These are phyloP conservation scores for Arion vulgaris DNA, from an alignment of 1,140 invertebrate genomes.

Conservation along the genomic window DNA sequence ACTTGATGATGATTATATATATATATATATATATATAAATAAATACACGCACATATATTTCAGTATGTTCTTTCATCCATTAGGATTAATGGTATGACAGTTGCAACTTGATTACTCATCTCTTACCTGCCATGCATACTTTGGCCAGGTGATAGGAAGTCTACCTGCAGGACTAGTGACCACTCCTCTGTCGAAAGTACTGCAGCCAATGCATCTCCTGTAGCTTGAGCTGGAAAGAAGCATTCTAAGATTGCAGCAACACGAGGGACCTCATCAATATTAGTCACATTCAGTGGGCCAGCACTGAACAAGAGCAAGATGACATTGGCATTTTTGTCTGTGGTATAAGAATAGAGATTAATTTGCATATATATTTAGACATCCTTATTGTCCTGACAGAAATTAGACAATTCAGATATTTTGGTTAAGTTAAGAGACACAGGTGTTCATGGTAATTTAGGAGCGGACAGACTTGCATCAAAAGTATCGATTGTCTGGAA, in stretches of 20 bases:
- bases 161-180: conserved; percentile 47
- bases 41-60: too few relatives aligned
- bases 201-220: background rate
- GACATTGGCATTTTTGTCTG: conserved; percentile 36
- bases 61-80: too few relatives aligned
- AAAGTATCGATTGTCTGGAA: too few relatives aligned
- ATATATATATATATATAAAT: too few relatives aligned
- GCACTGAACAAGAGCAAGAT: conserved; percentile 63
- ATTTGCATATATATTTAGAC: background rate
- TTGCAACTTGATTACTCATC: too few relatives aligned
- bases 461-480: too few relatives aligned
- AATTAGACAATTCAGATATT: too few relatives aligned
- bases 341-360: background rate
- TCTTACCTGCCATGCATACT: conserved; percentile 32
- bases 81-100: too few relatives aligned
- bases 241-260: conserved; percentile 63
- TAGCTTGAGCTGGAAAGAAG: conserved; percentile 56
- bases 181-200: background rate
- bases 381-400: conserved; percentile 26
- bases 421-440: too few relatives aligned
- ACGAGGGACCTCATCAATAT: conserved; percentile 38
- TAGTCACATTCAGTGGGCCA: conserved; percentile 60
- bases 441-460: too few relatives aligned
- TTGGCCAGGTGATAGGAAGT: conserved; percentile 64
- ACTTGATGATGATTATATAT: too few relatives aligned